Evolutionary conservation across 2,113 vertebrate genomes (phyloP).

Genomic region (Amphiprion ocellaris): DNA sequence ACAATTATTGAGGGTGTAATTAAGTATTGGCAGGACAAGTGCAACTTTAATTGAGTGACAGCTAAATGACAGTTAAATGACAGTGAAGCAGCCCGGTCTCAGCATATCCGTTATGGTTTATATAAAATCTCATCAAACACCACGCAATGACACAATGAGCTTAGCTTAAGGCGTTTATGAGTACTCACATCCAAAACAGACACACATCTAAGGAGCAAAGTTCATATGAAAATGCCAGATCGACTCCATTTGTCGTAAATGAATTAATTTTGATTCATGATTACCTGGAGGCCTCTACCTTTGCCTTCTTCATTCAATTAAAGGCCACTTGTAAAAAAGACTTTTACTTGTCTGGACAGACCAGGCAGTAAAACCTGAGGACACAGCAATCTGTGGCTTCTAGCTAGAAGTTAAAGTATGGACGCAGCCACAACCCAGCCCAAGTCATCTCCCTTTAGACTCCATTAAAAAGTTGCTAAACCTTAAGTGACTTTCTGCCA

Average conservation of each 20-base stretch:
- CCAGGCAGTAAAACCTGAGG: constrained; percentile 58
- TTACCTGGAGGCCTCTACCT: constrained; percentile 69
- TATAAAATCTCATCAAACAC: constrained; percentile 61
- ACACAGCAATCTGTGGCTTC: constrained; percentile 41
- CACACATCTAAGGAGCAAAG: constrained; percentile 40
- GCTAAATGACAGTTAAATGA: constrained; percentile 72
- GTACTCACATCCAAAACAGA: constrained; percentile 45
- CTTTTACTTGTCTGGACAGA: constrained; percentile 71
- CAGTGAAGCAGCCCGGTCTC: constrained; percentile 45
- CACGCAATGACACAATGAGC: constrained; percentile 52
- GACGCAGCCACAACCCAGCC: constrained; percentile 48
- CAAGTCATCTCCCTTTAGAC: constrained; percentile 54
- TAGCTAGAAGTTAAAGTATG: constrained; percentile 49
- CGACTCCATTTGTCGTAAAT: constrained; percentile 70
- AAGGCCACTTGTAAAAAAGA: constrained; percentile 70
- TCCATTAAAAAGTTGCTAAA: constrained; percentile 69
- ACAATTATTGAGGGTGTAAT: constrained; percentile 84
- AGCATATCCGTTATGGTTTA: constrained; percentile 39
- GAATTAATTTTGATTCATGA: constrained; percentile 74
- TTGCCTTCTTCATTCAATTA: constrained; percentile 72
- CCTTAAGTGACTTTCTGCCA: constrained; percentile 31
- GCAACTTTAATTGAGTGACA: constrained; percentile 83
- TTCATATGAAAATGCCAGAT: constrained; percentile 55
- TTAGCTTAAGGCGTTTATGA: constrained; percentile 26
- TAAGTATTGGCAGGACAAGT: constrained; percentile 81